Evolutionary conservation across 2,888 invertebrate species (phyloP), one percentile per base, ranked within the genome.

Genomic region (Limnephilus rhombicus): DNA sequence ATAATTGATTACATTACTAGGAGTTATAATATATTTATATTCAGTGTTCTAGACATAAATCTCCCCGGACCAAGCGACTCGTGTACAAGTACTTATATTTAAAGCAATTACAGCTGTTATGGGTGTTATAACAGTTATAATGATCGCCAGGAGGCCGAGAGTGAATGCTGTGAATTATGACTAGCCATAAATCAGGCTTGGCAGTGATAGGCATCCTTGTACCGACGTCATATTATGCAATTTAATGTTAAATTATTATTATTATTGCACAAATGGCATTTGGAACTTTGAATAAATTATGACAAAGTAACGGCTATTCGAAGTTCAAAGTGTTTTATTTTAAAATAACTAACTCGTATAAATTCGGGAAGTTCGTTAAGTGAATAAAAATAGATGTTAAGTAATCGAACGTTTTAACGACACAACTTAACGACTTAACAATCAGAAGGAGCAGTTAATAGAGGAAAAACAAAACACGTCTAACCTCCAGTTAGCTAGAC

Each of bases 401-500:
- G 68, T 24, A 68, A 68, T 68, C 68, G 2, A 68, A 68, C 68
- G 68, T 68, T 24, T 68, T 68, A 68, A 68, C 7, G 68, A 68
- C n/a, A 68, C 68, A n/a, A n/a, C 68, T 24, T 68, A 24, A 68
- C 68, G 68, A 68, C n/a, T 68, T n/a, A 68, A n/a, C n/a, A 68
- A 68, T 68, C 68, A 68, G 68, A 31, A 31, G 31, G 31, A 68
- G 83, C 34, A 24, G 83, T 37, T 34, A 34, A 83, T 37, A 24
- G 37, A n/a, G 68, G n/a, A 5, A 83, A 83, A 83, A 83, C 83
- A 83, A 83, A 34, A 83, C 34, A 83, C 9, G 34, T n/a, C 83
- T 83, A 83, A 83, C 83, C 83, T 24, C 34, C 83, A 83, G 37
- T 83, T 24, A 34, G 41, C 83, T 24, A 83, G 83, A 83, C 83